Evolutionary conservation across 2,113 vertebrate genomes (phyloP).

Genomic region (Myiozetetes cayanensis): DNA sequence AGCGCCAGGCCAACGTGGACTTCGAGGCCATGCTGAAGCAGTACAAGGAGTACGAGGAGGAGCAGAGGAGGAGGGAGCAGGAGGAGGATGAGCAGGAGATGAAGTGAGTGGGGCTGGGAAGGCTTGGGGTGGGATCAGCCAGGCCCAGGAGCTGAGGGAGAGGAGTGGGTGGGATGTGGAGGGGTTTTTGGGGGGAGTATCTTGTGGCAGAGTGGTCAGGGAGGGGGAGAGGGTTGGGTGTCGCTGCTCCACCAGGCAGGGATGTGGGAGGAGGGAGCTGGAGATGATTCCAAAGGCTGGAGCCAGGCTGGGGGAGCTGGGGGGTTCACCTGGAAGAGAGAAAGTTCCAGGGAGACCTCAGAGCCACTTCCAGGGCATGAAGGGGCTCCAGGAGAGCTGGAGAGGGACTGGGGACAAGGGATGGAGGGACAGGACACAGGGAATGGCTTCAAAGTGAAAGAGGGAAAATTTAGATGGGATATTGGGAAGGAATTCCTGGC

Average conservation of each 20-base stretch:
- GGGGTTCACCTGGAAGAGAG: background rate
- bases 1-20: constrained; percentile 93
- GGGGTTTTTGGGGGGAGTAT: background rate
- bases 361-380: background rate
- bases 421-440: background rate
- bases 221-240: too few species aligned
- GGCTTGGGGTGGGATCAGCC: background rate
- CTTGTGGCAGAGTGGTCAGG: fast-evolving
- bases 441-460: background rate
- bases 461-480: background rate
- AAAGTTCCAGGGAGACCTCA: background rate
- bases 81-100: constrained; percentile 90
- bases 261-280: background rate
- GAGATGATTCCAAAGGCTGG: background rate
- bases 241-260: background rate
- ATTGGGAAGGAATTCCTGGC: background rate
- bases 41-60: constrained; percentile 82
- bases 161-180: background rate
- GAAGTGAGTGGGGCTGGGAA: constrained; percentile 71
- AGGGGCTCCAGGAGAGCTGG: background rate
- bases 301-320: background rate
- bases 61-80: constrained; percentile 74
- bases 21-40: constrained; percentile 87
- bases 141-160: background rate
- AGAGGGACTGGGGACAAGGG: background rate